Conservation (phyloP, 2,113 vertebrate genomes). For the Zosterops lateralis region DNA sequence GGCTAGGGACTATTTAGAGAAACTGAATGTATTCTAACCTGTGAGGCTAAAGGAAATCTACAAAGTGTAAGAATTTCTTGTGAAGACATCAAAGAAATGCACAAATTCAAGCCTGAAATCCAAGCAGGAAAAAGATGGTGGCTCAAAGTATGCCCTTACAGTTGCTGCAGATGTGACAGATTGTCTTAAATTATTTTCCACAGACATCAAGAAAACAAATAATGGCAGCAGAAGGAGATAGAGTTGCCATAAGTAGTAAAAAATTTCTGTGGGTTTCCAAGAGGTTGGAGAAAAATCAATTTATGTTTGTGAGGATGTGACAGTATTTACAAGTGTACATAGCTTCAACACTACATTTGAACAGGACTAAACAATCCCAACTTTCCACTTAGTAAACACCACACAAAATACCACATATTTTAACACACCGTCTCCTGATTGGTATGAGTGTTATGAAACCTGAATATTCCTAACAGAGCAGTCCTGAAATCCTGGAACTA, state of each 20-base stretch:
- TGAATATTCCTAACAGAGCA: not conserved
- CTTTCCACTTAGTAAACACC: not conserved
- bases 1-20: not conserved
- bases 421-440: rapidly evolving
- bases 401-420: not conserved
- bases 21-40: not conserved
- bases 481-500: not conserved
- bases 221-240: not conserved
- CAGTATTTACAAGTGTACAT: not conserved
- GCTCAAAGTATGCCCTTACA: not conserved
- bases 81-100: not conserved
- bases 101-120: not conserved
- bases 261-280: not conserved
- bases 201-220: not conserved
- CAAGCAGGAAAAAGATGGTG: not conserved
- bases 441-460: not conserved
- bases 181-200: not conserved
- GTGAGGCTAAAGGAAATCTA: not conserved
- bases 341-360: not conserved
- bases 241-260: not conserved
- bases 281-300: not conserved
- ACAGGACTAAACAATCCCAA: not conserved
- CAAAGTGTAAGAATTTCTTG: not conserved
- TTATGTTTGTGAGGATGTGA: not conserved
- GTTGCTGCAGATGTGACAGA: not conserved